A percentile compares a stretch with the other conserved stretches of the same genome.
Conservation (phyloP, 1,140 invertebrate genomes). For the Zaprionus taronus region DNA sequence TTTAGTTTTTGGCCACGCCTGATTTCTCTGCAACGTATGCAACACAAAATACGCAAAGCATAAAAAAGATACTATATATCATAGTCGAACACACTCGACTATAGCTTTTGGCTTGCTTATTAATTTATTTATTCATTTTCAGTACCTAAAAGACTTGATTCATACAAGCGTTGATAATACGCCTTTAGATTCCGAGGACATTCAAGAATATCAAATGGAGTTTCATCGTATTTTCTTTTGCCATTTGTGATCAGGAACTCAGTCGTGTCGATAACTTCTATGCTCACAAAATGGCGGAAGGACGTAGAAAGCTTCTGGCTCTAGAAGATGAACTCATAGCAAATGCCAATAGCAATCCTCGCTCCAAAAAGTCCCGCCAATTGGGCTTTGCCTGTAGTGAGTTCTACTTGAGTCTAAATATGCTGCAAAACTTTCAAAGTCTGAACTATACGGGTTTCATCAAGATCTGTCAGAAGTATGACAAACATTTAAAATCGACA, state of each 20-base stretch:
- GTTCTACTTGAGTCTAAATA: conserved; percentile 98
- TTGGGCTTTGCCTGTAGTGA: conserved; percentile 98
- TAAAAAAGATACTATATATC: not conserved
- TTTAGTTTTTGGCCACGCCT: too few relatives aligned
- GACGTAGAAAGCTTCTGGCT: conserved; percentile 86
- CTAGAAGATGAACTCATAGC: conserved; percentile 4
- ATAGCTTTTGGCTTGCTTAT: not conserved
- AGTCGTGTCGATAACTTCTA: conserved; percentile 98
- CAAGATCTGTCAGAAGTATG: conserved; percentile 99
- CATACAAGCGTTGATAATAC: conserved; percentile 21
- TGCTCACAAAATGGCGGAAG: conserved; percentile 97
- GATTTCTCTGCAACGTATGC: too few relatives aligned
- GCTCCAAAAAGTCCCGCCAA: conserved; percentile 86
- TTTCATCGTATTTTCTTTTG: conserved; percentile 97
- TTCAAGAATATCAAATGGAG: conserved; percentile 88
- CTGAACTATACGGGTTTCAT: conserved; percentile 99
- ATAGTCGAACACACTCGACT: too few relatives aligned
- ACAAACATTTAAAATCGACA: conserved; percentile 87
- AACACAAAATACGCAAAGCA: too few relatives aligned
- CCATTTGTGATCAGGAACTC: conserved; percentile 95
- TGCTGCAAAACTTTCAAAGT: conserved; percentile 95
- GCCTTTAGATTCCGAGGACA: conserved; percentile 7
- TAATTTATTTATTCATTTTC: not conserved
- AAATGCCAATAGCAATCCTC: conserved; percentile 57
- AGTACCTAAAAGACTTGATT: conserved; percentile 65